A percentile compares a stretch with the other conserved stretches of the same genome.
Conservation (phyloP, 2,113 vertebrate genomes). For the Anseranas semipalmata region DNA sequence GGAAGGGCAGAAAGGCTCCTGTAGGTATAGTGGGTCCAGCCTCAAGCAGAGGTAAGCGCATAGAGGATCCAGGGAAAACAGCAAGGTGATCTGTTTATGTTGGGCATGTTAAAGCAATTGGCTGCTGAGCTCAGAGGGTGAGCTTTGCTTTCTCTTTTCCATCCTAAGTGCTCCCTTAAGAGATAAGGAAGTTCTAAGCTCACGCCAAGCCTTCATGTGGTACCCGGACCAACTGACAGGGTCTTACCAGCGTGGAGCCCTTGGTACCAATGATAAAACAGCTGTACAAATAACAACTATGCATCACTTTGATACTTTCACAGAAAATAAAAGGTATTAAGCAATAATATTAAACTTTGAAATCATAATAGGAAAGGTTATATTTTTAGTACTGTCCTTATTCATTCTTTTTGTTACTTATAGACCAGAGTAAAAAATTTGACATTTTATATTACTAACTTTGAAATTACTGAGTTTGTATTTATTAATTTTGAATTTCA, state of each 20-base stretch:
- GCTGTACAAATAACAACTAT: background rate
- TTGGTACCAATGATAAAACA: background rate
- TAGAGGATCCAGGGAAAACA: background rate
- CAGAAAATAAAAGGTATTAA: background rate
- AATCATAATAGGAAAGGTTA: background rate
- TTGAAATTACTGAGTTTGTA: background rate
- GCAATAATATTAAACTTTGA: background rate
- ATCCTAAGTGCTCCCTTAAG: background rate
- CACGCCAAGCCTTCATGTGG: background rate
- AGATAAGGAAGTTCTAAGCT: background rate
- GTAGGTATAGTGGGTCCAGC: background rate
- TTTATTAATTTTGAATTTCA: background rate
- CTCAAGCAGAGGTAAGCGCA: background rate
- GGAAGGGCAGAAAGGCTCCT: background rate
- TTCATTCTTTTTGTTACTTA: background rate
- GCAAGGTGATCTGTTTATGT: accelerated
- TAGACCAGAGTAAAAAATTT: background rate
- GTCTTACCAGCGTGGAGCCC: background rate
- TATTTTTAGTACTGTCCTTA: background rate
- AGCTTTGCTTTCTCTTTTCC: background rate
- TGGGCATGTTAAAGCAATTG: background rate
- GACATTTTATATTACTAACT: conserved; percentile 11
- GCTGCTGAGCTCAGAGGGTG: background rate
- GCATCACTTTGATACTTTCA: background rate
- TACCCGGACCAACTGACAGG: background rate